Evolutionary conservation across 2,113 vertebrate species (phyloP), one percentile per base, ranked within the genome.

Genomic region (Holacanthus passer): DNA sequence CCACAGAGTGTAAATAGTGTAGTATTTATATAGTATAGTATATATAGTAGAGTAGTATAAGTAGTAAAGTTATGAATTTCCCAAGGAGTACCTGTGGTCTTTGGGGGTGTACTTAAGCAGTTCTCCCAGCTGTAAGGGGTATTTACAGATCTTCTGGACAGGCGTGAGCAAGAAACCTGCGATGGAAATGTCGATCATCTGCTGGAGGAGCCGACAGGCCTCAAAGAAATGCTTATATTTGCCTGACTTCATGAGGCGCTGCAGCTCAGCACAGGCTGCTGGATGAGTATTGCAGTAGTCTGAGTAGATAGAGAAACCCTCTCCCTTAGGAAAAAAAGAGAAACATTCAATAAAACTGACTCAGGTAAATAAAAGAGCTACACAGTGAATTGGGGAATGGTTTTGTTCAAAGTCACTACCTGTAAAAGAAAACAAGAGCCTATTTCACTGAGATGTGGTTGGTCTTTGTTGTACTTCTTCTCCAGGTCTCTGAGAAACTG

Each of bases 71-170:
- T 5, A 3, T 37, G 2, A 9, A 37, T 64, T 20, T 60, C 12
- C 29, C 1, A 7, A 19, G 17, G 27, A 56, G 91, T 86, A 99
- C 98, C 97, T 97, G 95, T 99, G 98, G 86, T 97, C 96, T 89
- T 95, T 96, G 3, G 97, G 95, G 60, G 98, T 99, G 85, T 98
- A 99, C 87, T 99, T 99, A 41, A 99, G 96, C 83, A 99, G 92
- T 89, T 99, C 98, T 14, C 97, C 97, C 79, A 99, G 96, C 93
- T 99, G 98, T 82, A 99, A 92, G 0, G 98, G 98, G 77, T 99
- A 99, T 92, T 99, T 99, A 89, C 98, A 99, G 94, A 99, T 99
- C 94, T 99, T 99, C 94, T 99, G 98, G 72, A 99, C 97, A 0
- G 98, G 98, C 0, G 97, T 99, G 79, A 99, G 97, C 71, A 99